These are phyloP conservation scores for Aplidium turbinatum DNA, from an alignment of 23 tunicate species.

Conservation along the genomic window DNA sequence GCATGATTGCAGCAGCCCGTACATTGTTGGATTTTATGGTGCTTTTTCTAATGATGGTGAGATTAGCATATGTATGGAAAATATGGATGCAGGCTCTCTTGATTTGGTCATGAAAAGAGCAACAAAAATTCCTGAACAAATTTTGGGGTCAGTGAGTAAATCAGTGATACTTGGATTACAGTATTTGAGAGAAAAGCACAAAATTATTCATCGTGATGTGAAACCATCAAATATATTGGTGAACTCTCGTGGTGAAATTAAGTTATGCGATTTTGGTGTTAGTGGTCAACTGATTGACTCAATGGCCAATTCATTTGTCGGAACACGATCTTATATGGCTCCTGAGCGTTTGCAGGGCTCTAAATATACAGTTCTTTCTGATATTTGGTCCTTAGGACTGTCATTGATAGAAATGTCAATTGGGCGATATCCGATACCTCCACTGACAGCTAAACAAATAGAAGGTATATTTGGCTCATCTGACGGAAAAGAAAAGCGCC, in stretches of 20 bases:
- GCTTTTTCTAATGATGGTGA: constrained; percentile 92
- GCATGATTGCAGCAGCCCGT: constrained; percentile 93
- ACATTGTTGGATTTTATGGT: constrained; percentile 98
- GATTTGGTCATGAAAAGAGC: constrained; percentile 89
- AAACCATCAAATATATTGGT: constrained; percentile 96
- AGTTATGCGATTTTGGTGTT: constrained; percentile 99
- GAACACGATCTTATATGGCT: constrained; percentile 98
- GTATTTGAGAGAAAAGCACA: constrained; percentile 80
- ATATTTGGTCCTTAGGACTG: constrained; percentile 97
- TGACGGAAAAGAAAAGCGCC: no score
- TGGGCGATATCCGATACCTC: constrained; percentile 94
- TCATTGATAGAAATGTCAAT: constrained; percentile 94
- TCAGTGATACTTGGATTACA: constrained; percentile 73
- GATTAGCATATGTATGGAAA: constrained; percentile 98
- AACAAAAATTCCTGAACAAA: constrained; percentile 67
- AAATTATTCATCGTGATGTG: constrained; percentile 97
- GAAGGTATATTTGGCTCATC: constrained; percentile 31
- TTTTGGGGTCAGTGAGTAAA: constrained; percentile 73
- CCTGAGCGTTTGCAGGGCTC: constrained; percentile 94
- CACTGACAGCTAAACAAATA: constrained; percentile 50
- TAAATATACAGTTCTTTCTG: constrained; percentile 86
- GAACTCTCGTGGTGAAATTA: constrained; percentile 92
- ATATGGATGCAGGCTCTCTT: constrained; percentile 97
- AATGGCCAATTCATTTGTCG: constrained; percentile 97
- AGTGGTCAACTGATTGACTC: constrained; percentile 98